A percentile compares a stretch with the other conserved stretches of the same genome.
Evolutionary conservation across 2,888 invertebrate species (phyloP).

Genomic region (Synergus umbraculus): DNA sequence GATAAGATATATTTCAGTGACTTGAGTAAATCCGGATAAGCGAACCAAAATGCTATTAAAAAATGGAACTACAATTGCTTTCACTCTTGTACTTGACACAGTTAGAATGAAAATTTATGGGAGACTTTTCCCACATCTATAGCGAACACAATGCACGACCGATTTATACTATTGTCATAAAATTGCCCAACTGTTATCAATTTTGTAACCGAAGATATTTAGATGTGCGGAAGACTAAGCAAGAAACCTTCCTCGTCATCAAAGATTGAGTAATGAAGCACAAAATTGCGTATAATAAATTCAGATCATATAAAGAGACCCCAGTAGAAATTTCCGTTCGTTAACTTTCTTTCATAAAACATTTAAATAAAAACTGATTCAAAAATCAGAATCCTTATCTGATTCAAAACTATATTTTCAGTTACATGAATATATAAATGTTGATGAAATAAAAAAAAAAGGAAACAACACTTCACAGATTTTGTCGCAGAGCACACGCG

Average conservation of each 20-base stretch:
- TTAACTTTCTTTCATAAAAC: no score
- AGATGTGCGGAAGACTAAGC: neutral
- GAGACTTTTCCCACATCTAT: neutral
- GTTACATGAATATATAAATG: neutral
- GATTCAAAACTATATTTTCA: neutral
- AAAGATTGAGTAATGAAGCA: neutral
- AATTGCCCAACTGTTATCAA: neutral
- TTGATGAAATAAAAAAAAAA: neutral
- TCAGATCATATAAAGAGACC: neutral
- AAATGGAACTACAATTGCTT: neutral
- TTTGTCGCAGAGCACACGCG: neutral
- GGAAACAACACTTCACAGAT: conserved; percentile 3
- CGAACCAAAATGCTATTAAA: neutral
- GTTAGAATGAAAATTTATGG: neutral
- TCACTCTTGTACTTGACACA: neutral
- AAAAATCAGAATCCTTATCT: no score
- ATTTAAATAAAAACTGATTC: no score
- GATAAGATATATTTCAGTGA: neutral
- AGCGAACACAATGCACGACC: neutral
- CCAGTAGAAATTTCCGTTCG: no score
- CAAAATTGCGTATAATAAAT: neutral
- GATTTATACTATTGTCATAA: neutral
- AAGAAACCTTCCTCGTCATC: neutral
- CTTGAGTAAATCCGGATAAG: neutral
- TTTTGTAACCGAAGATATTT: neutral